Conservation (phyloP, 2,888 invertebrate species). For the Harmothoe impar region DNA sequence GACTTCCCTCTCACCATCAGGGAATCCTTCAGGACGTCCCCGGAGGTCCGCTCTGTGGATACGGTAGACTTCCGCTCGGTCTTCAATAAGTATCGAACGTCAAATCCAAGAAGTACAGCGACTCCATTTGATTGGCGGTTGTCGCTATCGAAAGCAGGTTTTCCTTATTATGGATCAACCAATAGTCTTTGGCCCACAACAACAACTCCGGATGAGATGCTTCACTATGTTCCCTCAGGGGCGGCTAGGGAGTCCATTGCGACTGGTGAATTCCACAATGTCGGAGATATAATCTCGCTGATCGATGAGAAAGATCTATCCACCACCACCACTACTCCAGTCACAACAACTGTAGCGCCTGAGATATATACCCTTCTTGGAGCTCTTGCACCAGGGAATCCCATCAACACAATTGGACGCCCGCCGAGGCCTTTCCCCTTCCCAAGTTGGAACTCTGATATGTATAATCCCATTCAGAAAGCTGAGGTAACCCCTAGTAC, state of each 20-base stretch:
- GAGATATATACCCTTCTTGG: constrained; percentile 56
- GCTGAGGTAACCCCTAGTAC: background rate
- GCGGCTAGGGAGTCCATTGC: background rate
- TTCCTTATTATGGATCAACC: background rate
- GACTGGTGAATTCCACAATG: constrained; percentile 58
- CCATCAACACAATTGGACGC: background rate
- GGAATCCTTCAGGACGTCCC: background rate
- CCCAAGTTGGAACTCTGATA: background rate
- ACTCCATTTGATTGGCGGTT: constrained; percentile 31
- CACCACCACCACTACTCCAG: background rate
- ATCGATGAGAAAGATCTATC: constrained; percentile 32
- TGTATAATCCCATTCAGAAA: background rate
- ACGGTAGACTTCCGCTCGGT: constrained; percentile 4
- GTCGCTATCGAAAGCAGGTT: background rate
- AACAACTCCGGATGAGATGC: constrained; percentile 28
- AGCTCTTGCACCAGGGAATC: background rate
- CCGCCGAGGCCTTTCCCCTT: background rate
- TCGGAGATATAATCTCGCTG: constrained; percentile 41
- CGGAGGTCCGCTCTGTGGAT: background rate
- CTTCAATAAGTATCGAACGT: background rate
- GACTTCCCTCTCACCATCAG: background rate
- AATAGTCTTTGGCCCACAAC: background rate
- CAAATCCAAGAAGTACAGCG: background rate
- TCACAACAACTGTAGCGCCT: constrained; percentile 32
- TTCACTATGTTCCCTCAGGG: constrained; percentile 49